Base-by-base conservation (phyloP, 2,113 vertebrate genomes). In the Leptocoma aspasia region DNA sequence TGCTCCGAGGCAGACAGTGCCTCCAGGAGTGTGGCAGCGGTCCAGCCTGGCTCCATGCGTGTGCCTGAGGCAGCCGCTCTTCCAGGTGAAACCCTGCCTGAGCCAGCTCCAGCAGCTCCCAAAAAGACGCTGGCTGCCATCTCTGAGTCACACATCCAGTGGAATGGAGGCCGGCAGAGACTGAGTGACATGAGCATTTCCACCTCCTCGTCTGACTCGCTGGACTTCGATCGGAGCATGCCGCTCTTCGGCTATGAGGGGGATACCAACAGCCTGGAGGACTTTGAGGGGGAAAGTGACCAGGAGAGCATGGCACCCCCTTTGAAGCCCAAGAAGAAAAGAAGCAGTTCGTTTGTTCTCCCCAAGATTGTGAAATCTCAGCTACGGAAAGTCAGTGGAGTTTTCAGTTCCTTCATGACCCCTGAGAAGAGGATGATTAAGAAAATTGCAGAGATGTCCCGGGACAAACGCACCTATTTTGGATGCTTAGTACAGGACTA, bases 401-500 rank as follows among this genome's bases (percentile, higher is more conserved):
- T 99, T 78, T 98, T 99, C 95, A 99, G 98, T 96, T 98, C 99
- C 64, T 98, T 99, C 94, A 97, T 99, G 98, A 99, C 99, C 8
- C 99, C 99, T 0, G 99, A 99, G 95, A 99, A 98, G 92, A 98
- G 99, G 30, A 98, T 99, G 88, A 97, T 99, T 49, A 98, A 98
- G 73, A 98, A 97, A 92, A 99, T 99, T 19, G 97, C 98, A 0
- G 99, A 99, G 94, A 96, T 99, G 93, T 99, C 99, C 70, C 95
- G 91, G 94, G 98, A 99, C 96, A 99, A 99, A 92, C 97, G 98
- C 80, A 99, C 99, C 14, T 99, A 99, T 57, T 99, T 99, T 65
- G 99, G 99, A 23, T 99, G 98, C 45, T 96, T 99, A 53, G 99
- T 99, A 42, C 99, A 99, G 97, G 99, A 99, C 98, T 99, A 99